Conservation (phyloP, 2,888 invertebrate species). For the Elaeidobius kamerunicus region DNA sequence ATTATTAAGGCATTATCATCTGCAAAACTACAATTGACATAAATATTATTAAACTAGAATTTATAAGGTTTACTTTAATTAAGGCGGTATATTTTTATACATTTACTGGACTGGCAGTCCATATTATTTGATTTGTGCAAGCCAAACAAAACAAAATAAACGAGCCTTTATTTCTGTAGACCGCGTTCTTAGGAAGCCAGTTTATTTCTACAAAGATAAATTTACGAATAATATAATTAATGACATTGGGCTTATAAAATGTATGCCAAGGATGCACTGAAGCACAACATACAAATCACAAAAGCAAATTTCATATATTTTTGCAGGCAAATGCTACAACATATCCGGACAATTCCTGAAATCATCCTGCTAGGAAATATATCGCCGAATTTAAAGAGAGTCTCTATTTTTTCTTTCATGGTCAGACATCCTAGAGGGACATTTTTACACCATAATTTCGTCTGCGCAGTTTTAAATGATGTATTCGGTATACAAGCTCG, state of each 20-base stretch:
- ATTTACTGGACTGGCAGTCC: too few relatives aligned
- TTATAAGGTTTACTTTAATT: too few relatives aligned
- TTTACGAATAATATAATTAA: background rate
- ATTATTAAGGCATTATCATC: too few relatives aligned
- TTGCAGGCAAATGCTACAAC: constrained; percentile 74
- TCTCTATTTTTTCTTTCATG: constrained; percentile 85
- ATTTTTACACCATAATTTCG: constrained; percentile 86
- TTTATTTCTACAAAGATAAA: background rate
- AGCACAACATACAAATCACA: background rate
- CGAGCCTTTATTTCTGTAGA: background rate
- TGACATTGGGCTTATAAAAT: background rate
- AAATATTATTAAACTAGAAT: too few relatives aligned
- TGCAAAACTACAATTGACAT: too few relatives aligned
- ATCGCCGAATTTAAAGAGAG: constrained; percentile 62
- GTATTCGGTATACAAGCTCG: constrained; percentile 88
- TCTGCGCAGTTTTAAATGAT: constrained; percentile 83
- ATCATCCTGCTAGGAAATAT: constrained; percentile 73
- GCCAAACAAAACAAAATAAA: background rate
- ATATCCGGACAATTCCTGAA: constrained; percentile 75
- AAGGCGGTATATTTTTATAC: too few relatives aligned
- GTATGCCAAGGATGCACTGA: background rate
- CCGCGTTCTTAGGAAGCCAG: background rate
- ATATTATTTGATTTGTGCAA: background rate
- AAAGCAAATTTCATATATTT: constrained; percentile 1
- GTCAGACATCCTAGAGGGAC: constrained; percentile 77